Evolutionary conservation across 2,888 invertebrate species (phyloP).

Genomic region (Aquatica leii): DNA sequence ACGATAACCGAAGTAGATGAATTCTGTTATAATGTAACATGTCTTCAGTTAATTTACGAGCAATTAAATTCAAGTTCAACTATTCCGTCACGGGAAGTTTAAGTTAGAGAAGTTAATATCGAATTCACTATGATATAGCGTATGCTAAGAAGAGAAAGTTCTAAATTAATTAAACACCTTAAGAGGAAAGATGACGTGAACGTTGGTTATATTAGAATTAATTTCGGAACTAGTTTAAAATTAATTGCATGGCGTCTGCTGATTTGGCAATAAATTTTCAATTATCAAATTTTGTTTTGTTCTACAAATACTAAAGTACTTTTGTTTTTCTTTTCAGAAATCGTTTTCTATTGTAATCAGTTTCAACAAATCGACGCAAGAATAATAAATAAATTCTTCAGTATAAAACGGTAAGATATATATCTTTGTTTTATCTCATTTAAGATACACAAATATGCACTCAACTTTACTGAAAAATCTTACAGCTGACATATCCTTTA

Average conservation of each 20-base stretch:
- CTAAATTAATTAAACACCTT: constrained; percentile 34
- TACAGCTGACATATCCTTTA: constrained; percentile 23
- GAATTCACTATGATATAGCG: constrained; percentile 29
- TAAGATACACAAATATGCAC: constrained; percentile 26
- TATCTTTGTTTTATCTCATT: constrained; percentile 12
- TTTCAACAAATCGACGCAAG: no score
- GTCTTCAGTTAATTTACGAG: constrained; percentile 33
- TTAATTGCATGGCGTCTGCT: constrained; percentile 17
- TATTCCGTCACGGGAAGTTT: constrained; percentile 31
- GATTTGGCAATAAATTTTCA: constrained; percentile 19
- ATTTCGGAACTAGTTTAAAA: constrained; percentile 21
- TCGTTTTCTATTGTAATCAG: no score
- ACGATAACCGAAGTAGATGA: not conserved
- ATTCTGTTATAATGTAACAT: constrained; percentile 29
- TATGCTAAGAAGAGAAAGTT: constrained; percentile 22
- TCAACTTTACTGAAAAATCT: constrained; percentile 25
- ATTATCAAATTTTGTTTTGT: not conserved
- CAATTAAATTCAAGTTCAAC: constrained; percentile 35
- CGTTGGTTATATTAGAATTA: constrained; percentile 25
- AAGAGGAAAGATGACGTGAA: constrained; percentile 15
- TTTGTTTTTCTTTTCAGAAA: not conserved
- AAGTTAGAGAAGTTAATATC: constrained; percentile 31
- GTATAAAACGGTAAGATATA: constrained; percentile 12
- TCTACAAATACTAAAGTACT: not conserved
- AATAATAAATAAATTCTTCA: not conserved